Evolutionary conservation across 2,888 invertebrate genomes (phyloP).

Genomic region (Charanyca ferruginea): DNA sequence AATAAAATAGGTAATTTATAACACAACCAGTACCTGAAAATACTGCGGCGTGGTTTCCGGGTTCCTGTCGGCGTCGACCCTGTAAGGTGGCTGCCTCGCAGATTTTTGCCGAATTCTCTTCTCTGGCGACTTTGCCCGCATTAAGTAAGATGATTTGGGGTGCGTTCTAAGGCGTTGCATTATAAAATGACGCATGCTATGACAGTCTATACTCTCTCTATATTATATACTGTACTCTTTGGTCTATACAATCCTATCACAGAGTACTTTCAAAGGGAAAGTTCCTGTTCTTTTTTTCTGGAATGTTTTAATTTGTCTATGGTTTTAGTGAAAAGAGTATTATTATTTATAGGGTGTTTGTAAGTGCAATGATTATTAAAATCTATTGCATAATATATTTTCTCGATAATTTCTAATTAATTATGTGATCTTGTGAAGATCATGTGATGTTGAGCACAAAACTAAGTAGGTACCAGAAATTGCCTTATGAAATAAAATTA

Average conservation of each 20-base stretch:
- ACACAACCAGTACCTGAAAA: conserved; percentile 80
- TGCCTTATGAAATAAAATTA: not conserved
- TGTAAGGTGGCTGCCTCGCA: conserved; percentile 66
- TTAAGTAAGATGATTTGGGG: conserved; percentile 64
- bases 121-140: conserved; percentile 74
- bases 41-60: conserved; percentile 82
- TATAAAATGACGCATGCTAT: conserved; percentile 48
- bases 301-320: conserved; percentile 23
- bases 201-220: conserved; percentile 48
- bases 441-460: too few species aligned
- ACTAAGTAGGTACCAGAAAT: not conserved
- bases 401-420: too few species aligned
- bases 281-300: conserved; percentile 9
- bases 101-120: conserved; percentile 70
- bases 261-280: too few species aligned
- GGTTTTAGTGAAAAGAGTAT: conserved; percentile 19
- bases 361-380: too few species aligned
- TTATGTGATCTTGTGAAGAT: not conserved
- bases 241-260: too few species aligned
- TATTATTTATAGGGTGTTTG: not conserved
- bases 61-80: conserved; percentile 74
- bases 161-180: conserved; percentile 47
- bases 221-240: too few species aligned
- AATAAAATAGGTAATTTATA: conserved; percentile 68
- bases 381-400: too few species aligned